Conservation (phyloP, 2,113 vertebrate genomes). For the Chloropsis cyanopogon region DNA sequence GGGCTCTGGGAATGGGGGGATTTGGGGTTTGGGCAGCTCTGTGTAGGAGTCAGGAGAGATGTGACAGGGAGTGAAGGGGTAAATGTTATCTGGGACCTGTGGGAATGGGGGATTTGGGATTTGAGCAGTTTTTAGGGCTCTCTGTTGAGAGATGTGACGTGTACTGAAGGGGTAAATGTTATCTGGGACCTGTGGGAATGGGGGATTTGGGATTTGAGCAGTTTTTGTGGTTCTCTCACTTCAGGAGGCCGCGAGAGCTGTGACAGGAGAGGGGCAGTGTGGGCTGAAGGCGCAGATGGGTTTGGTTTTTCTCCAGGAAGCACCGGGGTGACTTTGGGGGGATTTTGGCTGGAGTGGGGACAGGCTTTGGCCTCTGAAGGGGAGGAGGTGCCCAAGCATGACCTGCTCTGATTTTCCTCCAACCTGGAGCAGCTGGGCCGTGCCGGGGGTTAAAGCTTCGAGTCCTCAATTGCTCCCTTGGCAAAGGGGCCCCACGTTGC, state of each 20-base stretch:
- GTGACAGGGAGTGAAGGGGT: not conserved
- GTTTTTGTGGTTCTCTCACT: rapidly evolving
- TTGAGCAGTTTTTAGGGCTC: not conserved
- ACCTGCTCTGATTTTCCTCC: not conserved
- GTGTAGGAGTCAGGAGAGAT: not conserved
- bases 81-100: rapidly evolving
- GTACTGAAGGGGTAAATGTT: no score
- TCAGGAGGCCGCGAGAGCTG: not conserved
- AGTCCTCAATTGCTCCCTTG: not conserved
- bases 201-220: not conserved
- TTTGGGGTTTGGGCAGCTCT: not conserved
- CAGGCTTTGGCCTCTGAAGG: not conserved
- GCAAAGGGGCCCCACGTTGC: rapidly evolving
- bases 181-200: rapidly evolving
- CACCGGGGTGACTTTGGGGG: rapidly evolving
- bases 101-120: not conserved
- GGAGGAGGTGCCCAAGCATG: not conserved
- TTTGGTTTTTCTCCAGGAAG: rapidly evolving
- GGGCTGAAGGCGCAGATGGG: not conserved
- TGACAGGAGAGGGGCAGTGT: rapidly evolving
- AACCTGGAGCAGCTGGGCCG: not conserved
- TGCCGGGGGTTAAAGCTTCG: not conserved
- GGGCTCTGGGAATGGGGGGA: rapidly evolving
- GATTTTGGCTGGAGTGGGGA: not conserved
- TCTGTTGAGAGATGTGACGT: no score